Conservation (phyloP, 2,113 vertebrate species). For the Scomber scombrus region DNA sequence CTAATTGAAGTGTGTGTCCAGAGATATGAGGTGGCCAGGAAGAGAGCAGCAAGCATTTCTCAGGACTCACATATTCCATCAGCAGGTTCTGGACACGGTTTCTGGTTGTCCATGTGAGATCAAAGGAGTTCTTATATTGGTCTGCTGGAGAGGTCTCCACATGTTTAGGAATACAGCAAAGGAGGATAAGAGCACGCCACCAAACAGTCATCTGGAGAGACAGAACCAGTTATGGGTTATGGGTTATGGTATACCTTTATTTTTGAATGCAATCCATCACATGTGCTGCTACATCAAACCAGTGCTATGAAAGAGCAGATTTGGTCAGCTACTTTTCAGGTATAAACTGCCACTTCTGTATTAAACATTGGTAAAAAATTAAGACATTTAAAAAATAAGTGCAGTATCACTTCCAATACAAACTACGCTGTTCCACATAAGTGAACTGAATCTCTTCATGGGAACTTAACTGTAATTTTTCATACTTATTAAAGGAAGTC, state of each 20-base stretch:
- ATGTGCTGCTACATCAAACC: background rate
- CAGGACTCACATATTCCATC: conserved; percentile 72
- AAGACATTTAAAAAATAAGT: no score
- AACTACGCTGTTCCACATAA: background rate
- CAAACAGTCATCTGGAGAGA: conserved; percentile 76
- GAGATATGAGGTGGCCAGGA: no score
- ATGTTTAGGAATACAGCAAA: conserved; percentile 46
- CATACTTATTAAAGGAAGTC: background rate
- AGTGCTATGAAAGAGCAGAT: background rate
- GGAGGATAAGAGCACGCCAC: conserved; percentile 48
- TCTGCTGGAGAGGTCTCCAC: conserved; percentile 29
- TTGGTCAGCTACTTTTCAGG: background rate
- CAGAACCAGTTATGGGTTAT: background rate
- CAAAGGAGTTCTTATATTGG: conserved; percentile 71
- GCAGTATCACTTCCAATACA: no score
- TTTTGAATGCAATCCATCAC: background rate
- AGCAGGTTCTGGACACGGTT: conserved; percentile 74
- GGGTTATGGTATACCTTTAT: no score
- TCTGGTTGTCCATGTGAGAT: conserved; percentile 67
- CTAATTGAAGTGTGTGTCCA: background rate
- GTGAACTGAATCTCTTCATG: background rate
- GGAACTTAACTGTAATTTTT: background rate
- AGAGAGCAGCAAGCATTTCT: background rate
- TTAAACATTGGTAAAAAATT: background rate
- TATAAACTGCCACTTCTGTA: background rate